Percentiles rank a stretch among this genome's conserved stretches.
Conservation (phyloP, 2,113 vertebrate species). For the Paedocypris sp. region DNA sequence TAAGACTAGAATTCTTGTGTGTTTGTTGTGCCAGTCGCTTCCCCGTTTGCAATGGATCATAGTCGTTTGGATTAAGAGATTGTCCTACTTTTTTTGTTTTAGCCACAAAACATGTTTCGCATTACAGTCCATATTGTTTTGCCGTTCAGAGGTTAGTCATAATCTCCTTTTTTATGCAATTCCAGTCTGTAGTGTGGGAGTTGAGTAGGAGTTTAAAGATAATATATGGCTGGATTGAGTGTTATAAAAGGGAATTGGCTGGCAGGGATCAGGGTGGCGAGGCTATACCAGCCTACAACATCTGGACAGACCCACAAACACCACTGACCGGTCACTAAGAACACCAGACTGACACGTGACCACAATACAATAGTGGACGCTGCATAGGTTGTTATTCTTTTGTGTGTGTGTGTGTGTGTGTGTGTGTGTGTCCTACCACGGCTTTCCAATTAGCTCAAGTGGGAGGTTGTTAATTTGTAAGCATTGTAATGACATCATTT, state of each 20-base stretch:
- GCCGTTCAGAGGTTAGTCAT: not conserved
- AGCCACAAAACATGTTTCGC: not conserved
- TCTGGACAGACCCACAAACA: not conserved
- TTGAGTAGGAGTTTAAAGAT: not conserved
- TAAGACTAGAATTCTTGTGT: too few relatives aligned
- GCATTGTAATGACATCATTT: too few relatives aligned
- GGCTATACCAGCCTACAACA: not conserved
- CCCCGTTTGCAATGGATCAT: not conserved
- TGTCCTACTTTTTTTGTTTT: not conserved
- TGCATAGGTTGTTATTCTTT: too few relatives aligned
- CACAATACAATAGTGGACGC: not conserved
- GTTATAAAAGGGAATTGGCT: conserved; percentile 23
- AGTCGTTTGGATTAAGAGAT: conserved; percentile 3
- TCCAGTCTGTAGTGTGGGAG: not conserved
- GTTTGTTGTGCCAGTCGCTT: too few relatives aligned
- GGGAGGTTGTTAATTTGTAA: too few relatives aligned
- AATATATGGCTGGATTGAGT: too few relatives aligned
- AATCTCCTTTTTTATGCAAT: not conserved
- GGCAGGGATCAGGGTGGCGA: not conserved
- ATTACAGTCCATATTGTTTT: not conserved
- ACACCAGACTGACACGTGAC: not conserved
- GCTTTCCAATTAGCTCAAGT: too few relatives aligned
- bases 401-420: too few relatives aligned
- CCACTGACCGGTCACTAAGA: not conserved
- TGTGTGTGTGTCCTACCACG: too few relatives aligned